Percentiles rank a stretch among this genome's conserved stretches.
phyloP scores from a whole-genome alignment of 2,888 invertebrate species.

The Drosophila pegasa region DNA sequence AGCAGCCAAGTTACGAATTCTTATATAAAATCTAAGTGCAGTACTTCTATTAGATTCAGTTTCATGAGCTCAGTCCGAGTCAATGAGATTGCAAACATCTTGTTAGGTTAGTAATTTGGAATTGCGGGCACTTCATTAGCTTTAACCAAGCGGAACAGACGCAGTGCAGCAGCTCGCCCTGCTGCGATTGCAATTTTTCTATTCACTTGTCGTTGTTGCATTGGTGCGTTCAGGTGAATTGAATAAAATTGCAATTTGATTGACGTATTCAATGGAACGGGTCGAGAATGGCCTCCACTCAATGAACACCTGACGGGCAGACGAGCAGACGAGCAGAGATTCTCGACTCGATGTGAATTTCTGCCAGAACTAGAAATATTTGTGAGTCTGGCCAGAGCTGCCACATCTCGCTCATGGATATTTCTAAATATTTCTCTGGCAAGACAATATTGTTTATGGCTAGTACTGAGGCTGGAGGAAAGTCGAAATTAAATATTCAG shows the following conservation, averaged over 20 bases:
- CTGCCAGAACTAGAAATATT: not conserved
- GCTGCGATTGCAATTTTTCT: not conserved
- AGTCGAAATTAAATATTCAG: slow-evolving; percentile 3
- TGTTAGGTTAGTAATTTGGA: not conserved
- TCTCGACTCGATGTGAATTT: not conserved
- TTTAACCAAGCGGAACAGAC: not conserved
- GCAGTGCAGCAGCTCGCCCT: not conserved
- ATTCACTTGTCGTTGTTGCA: not conserved
- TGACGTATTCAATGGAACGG: slow-evolving; percentile 4
- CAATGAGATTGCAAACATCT: no score
- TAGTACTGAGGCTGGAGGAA: not conserved
- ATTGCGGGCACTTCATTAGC: slow-evolving; percentile 1
- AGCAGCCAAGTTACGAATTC: no score
- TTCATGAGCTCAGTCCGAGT: not conserved
- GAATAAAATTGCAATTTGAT: slow-evolving; percentile 7
- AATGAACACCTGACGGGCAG: not conserved
- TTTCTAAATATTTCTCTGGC: no score
- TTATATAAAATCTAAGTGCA: no score
- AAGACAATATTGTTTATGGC: no score
- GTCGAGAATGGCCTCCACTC: not conserved
- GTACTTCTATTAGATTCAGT: not conserved
- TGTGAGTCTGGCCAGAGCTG: no score
- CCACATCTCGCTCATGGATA: not conserved
- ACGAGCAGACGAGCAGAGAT: not conserved
- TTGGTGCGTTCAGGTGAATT: not conserved